phyloP scores from a whole-genome alignment of 2,888 invertebrate genomes.

The Tachina grossa region DNA sequence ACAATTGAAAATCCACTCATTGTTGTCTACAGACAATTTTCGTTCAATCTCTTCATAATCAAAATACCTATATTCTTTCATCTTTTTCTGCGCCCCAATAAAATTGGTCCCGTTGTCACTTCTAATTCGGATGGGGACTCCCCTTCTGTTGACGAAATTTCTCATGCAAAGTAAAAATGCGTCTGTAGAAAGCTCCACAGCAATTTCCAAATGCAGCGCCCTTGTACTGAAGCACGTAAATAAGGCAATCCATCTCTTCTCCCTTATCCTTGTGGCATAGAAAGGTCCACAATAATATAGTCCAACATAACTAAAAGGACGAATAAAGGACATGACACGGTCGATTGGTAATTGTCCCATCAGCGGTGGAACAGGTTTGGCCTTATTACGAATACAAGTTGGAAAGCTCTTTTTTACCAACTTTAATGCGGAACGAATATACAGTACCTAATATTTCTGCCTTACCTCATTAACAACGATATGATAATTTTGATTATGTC shows the following conservation, averaged over 20 bases:
- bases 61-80: too few relatives aligned
- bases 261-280: conserved; percentile 53
- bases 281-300: conserved; percentile 72
- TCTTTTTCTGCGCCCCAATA: too few relatives aligned
- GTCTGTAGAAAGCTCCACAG: conserved; percentile 63
- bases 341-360: conserved; percentile 72
- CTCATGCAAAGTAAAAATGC: conserved; percentile 45
- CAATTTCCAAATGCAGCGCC: conserved; percentile 66
- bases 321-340: conserved; percentile 64
- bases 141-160: too few relatives aligned
- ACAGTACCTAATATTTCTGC: too few relatives aligned
- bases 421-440: too few relatives aligned
- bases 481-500: too few relatives aligned
- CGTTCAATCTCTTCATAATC: too few relatives aligned
- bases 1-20: too few relatives aligned
- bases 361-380: conserved; percentile 64
- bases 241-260: conserved; percentile 69
- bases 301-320: conserved; percentile 70
- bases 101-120: too few relatives aligned
- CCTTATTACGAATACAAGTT: conserved; percentile 24
- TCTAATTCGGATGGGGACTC: too few relatives aligned
- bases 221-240: conserved; percentile 51
- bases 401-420: background rate
- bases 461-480: too few relatives aligned
- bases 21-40: too few relatives aligned